These are phyloP conservation scores for Rhodeus uyekii DNA, from an alignment of 2,797 vertebrate genomes.

Conservation along the genomic window DNA sequence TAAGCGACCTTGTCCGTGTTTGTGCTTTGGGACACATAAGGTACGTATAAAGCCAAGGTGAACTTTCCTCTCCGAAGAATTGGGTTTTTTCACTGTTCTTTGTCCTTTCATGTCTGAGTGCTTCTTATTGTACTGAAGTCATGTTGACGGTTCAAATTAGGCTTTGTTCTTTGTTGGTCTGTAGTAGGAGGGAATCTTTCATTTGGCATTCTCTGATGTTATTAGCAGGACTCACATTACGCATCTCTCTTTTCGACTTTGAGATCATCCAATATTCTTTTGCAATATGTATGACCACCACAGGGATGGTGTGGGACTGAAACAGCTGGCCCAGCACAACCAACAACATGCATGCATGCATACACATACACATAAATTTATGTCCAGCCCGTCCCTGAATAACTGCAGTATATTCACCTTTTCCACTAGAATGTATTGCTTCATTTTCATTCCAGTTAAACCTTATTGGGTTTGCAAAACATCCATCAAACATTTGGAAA, in stretches of 20 bases:
- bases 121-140: neutral
- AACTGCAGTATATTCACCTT: neutral
- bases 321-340: constrained; percentile 5
- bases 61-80: constrained; percentile 9
- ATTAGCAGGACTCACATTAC: neutral
- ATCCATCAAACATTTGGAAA: neutral
- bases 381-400: neutral
- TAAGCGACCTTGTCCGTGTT: constrained; percentile 51
- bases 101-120: constrained; percentile 43
- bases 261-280: constrained; percentile 1
- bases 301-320: neutral
- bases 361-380: neutral
- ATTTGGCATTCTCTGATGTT: constrained; percentile 9
- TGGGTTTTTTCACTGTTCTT: neutral
- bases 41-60: constrained; percentile 43
- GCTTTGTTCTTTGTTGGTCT: constrained; percentile 32
- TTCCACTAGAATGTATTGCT: neutral
- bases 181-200: constrained; percentile 3
- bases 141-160: constrained; percentile 23
- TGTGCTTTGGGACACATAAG: constrained; percentile 46
- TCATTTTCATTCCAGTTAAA: neutral
- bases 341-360: neutral
- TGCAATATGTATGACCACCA: constrained; percentile 19
- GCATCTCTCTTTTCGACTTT: constrained; percentile 19
- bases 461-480: neutral